These are phyloP conservation scores for Nymphicus hollandicus DNA, from an alignment of 2,113 vertebrate species.

Conservation along the genomic window DNA sequence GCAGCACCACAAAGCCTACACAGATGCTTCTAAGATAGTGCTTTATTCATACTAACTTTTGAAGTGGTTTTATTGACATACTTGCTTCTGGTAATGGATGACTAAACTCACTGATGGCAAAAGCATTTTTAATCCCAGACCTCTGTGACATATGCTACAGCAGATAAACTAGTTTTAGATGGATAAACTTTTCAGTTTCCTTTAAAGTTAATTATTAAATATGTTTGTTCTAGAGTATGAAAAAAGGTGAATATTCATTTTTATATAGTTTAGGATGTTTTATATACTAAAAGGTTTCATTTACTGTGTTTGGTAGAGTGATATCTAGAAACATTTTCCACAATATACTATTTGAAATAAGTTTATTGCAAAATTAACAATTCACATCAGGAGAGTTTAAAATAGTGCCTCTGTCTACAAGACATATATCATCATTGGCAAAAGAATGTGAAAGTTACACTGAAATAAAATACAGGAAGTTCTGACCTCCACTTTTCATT, in stretches of 20 bases:
- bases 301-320: not conserved
- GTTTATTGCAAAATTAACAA: not conserved
- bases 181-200: not conserved
- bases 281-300: not conserved
- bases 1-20: not conserved
- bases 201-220: not conserved
- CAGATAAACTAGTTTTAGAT: not conserved
- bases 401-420: not conserved
- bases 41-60: not conserved
- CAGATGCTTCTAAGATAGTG: not conserved
- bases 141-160: not conserved
- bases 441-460: not conserved
- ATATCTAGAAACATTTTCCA: not conserved
- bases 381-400: not conserved
- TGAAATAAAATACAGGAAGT: not conserved
- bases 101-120: not conserved
- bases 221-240: not conserved
- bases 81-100: not conserved
- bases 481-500: not conserved
- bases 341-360: not conserved
- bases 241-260: not conserved
- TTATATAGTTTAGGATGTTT: not conserved
- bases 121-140: not conserved
- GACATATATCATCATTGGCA: accelerated
- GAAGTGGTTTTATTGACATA: not conserved